A percentile compares a stretch with the other conserved stretches of the same genome.
phyloP scores from a whole-genome alignment of 2,888 invertebrate species.

The Caenorhabditis sinica region DNA sequence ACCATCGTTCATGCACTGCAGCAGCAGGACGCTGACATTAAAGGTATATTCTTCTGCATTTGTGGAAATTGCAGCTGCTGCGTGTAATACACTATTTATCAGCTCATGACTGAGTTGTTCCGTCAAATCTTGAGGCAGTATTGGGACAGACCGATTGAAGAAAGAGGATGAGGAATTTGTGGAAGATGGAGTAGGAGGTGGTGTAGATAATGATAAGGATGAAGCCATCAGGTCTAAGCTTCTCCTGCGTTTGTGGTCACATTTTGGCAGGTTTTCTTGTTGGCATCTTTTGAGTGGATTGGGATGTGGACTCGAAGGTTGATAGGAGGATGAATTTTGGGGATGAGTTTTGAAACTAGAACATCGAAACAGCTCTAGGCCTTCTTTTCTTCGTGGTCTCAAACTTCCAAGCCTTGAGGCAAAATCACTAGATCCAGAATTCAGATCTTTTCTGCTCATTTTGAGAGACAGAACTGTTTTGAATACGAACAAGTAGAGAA shows the following conservation, averaged over 20 bases:
- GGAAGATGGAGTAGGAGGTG: slow-evolving; percentile 33
- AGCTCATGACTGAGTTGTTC: slow-evolving; percentile 13
- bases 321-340: not conserved
- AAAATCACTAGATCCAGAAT: slow-evolving; percentile 1
- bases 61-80: slow-evolving; percentile 16
- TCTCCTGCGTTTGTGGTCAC: slow-evolving; percentile 17
- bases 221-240: slow-evolving; percentile 28
- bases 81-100: not conserved
- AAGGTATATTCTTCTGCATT: slow-evolving; percentile 4
- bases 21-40: slow-evolving; percentile 18
- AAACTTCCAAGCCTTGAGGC: slow-evolving; percentile 4
- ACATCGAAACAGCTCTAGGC: not conserved
- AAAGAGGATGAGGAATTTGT: slow-evolving; percentile 12
- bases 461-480: not conserved
- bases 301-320: not conserved
- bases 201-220: slow-evolving; percentile 24
- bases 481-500: not conserved
- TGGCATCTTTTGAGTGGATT: slow-evolving; percentile 45
- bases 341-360: slow-evolving; percentile 6
- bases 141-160: not conserved
- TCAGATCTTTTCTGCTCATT: slow-evolving; percentile 22
- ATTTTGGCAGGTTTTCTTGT: slow-evolving; percentile 37
- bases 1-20: slow-evolving; percentile 19
- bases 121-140: slow-evolving; percentile 3
- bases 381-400: slow-evolving; percentile 17